Base-by-base conservation (phyloP, 30 jellyfish, hydroid and myxozoan species). In the Mastigias papua region DNA sequence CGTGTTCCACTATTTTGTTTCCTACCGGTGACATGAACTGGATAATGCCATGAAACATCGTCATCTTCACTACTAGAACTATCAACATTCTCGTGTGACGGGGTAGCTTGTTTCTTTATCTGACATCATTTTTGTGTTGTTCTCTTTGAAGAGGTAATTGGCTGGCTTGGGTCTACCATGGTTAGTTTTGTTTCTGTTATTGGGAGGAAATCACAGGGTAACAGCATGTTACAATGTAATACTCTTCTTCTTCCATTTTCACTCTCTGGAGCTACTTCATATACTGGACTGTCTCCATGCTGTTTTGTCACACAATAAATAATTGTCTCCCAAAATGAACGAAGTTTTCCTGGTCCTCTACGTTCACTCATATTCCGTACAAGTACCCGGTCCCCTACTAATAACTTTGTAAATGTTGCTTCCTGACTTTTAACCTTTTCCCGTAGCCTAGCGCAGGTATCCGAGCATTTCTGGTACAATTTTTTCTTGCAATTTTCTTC, bases 211-310 rank as follows among this genome's bases (percentile, higher is more conserved):
- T n/a, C n/a, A n/a, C n/a, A n/a, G n/a, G 58, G 29, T 29, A 62
- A 37, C 54, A 37, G 54, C 54, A 37, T 60, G 72, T 21, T 60
- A 5, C 30, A 17, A 9, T 60, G 17, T 21, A 17, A 5, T 16
- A 61, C 73, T 61, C 73, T 61, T 61, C 23, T 61, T 61, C 73
- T 61, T 9, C 73, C 73, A 29, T 61, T 61, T 27, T 35, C 60
- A 21, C 50, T 80, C 62, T 80, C 91, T 22, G 81, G 37, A 26
- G 30, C 91, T 29, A 80, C 73, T 34, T 34, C 42, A 51, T 80
- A 63, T 28, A 80, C 91, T 31, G 91, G 86, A 68, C 91, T 66
- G 69, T 63, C 61, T 62, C 61, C 89, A 60, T 62, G 34, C 30
- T 28, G 23, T 26, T 76, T 76, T 32, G 27, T 77, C 58, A 22